Evolutionary conservation across 1,140 invertebrate species (phyloP), one percentile per base, ranked within the genome.

Genomic region (Neoseiulus cucumeris): DNA sequence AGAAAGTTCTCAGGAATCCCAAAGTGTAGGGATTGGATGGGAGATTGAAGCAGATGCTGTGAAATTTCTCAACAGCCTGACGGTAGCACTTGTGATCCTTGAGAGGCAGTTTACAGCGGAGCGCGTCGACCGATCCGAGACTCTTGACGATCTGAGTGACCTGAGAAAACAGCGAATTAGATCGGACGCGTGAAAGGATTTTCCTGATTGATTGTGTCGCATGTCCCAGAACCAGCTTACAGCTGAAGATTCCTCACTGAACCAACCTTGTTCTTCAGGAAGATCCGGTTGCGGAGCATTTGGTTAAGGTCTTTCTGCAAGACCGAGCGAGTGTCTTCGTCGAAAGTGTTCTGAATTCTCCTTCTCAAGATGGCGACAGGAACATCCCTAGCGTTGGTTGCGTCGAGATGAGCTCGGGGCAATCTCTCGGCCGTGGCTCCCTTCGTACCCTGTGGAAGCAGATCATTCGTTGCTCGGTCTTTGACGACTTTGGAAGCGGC

Each of bases 1-100:
- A 75, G 64, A 80, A 72, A 5, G 74, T 70, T 70, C 79, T 77
- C 33, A 78, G 70, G 44, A 77, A 74, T 55, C 76, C 73, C 44
- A 79, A 66, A 22, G 76, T 76, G 69, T 76, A 78, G 20, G 74
- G 73, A 71, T 77, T 74, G 33, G 2, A 74, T 76, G 67, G 18
- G 70, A 70, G 64, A 64, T 28, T 66, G 68, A 65, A 64, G 41
- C 20, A 68, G 51, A n/a, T 44, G 64, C 30, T 64, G 45, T 55
- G 55, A 42, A 30, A 67, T 17, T 20, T 64, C 44, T 65, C 22
- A 18, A 44, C 20, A 39, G 25, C 39, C 12, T 68, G 14, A 14
- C 29, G 42, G 42, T 66, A 65, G 30, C 64, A 41, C 6, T 64
- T 18, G 39, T 51, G 30, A 7, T 65, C 45, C 7, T 25, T 51